phyloP scores from a whole-genome alignment of 2,113 vertebrate species.

The Pelecanus crispus region DNA sequence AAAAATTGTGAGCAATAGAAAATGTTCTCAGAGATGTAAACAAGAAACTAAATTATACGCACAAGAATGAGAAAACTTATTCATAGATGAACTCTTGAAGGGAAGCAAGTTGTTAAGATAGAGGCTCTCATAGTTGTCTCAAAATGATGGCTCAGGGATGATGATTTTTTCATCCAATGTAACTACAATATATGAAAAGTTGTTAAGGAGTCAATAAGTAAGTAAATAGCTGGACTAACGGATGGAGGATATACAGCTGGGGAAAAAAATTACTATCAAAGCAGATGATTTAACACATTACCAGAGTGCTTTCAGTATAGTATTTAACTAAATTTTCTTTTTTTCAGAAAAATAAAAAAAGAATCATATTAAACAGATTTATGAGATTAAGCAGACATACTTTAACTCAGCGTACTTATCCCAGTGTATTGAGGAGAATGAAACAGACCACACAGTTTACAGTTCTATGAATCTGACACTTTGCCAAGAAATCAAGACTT shows the following conservation, averaged over 20 bases:
- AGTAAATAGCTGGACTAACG: neutral
- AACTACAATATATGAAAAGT: neutral
- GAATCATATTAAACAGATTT: neutral
- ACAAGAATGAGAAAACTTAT: neutral
- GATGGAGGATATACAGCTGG: neutral
- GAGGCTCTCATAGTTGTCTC: neutral
- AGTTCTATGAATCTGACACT: neutral
- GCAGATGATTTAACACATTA: neutral
- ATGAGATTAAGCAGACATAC: neutral
- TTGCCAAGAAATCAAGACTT: neutral
- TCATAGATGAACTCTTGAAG: neutral
- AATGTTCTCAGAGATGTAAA: neutral
- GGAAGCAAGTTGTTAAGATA: neutral
- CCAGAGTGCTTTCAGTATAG: neutral
- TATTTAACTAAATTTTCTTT: neutral
- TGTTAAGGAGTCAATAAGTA: neutral
- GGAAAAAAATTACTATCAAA: neutral
- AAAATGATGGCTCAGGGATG: neutral
- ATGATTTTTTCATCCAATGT: neutral
- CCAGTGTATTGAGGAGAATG: neutral
- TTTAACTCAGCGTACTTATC: neutral
- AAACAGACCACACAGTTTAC: neutral
- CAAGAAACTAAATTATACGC: neutral
- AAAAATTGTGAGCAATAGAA: neutral
- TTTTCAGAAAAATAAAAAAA: neutral